Conservation (phyloP, 2,888 invertebrate species). For the Gari tellinella region DNA sequence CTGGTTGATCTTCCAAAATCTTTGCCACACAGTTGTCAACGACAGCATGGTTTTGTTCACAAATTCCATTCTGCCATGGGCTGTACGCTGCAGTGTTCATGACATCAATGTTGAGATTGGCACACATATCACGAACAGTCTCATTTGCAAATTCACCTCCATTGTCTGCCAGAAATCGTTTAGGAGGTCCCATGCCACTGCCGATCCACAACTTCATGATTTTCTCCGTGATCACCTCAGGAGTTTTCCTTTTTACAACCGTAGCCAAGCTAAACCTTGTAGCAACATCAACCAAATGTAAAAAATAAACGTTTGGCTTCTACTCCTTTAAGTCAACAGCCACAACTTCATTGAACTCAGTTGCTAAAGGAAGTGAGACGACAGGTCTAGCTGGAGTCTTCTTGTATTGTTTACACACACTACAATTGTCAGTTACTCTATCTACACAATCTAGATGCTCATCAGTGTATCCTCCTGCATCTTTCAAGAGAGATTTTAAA, state of each 20-base stretch:
- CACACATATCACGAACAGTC: constrained; percentile 39
- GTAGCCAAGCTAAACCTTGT: constrained; percentile 46
- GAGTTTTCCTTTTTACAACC: constrained; percentile 30
- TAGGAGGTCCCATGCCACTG: constrained; percentile 27
- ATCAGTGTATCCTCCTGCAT: no score
- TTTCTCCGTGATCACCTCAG: constrained; percentile 30
- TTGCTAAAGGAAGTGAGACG: constrained; percentile 39
- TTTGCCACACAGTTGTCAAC: constrained; percentile 41
- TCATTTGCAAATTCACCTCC: constrained; percentile 53
- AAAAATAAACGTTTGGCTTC: constrained; percentile 24
- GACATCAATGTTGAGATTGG: constrained; percentile 35
- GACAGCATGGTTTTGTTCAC: constrained; percentile 42
- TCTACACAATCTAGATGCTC: constrained; percentile 26
- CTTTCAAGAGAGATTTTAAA: no score
- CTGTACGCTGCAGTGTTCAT: constrained; percentile 40
- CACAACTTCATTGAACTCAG: constrained; percentile 18
- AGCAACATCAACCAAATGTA: constrained; percentile 41
- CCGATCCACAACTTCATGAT: constrained; percentile 39
- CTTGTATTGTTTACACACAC: constrained; percentile 22
- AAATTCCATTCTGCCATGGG: constrained; percentile 45
- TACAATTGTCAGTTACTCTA: constrained; percentile 21
- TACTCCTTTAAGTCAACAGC: constrained; percentile 19
- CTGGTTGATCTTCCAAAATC: constrained; percentile 27
- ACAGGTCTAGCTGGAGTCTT: constrained; percentile 39
- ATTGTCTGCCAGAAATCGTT: constrained; percentile 38